These are phyloP conservation scores for Archegozetes longisetosus DNA, from an alignment of 1,140 invertebrate species.

Conservation along the genomic window DNA sequence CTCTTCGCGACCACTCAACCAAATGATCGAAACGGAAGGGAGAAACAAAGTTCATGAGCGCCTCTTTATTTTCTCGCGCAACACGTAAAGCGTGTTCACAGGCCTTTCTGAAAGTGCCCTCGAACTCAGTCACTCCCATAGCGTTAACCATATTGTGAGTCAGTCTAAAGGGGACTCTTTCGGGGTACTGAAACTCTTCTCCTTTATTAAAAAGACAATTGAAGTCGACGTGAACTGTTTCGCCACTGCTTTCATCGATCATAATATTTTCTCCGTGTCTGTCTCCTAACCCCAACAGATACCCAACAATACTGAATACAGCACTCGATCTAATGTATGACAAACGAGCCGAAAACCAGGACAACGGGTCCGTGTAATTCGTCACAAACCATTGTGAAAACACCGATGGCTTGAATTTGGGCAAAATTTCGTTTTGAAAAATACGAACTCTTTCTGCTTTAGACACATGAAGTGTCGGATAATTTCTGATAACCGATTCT, in stretches of 20 bases:
- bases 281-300: conserved; percentile 90
- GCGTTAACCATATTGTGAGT: conserved; percentile 93
- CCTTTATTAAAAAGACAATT: conserved; percentile 89
- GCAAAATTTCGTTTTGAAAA: not conserved
- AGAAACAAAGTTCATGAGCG: conserved; percentile 68
- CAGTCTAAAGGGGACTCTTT: conserved; percentile 84
- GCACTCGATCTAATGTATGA: conserved; percentile 78
- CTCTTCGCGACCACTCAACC: conserved; percentile 41
- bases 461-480: not conserved
- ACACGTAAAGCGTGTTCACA: conserved; percentile 78
- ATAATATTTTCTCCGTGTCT: conserved; percentile 95
- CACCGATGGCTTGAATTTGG: conserved; percentile 19
- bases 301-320: conserved; percentile 97
- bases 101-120: conserved; percentile 74
- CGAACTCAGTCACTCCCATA: conserved; percentile 59
- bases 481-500: not conserved
- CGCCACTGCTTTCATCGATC: conserved; percentile 73
- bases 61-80: conserved; percentile 59
- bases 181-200: conserved; percentile 71
- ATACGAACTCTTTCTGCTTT: conserved; percentile 1
- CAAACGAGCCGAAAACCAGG: conserved; percentile 44
- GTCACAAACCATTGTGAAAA: conserved; percentile 42
- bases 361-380: conserved; percentile 23
- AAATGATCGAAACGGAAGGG: conserved; percentile 87
- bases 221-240: conserved; percentile 94